Percentiles rank a stretch among this genome's conserved stretches.
These are phyloP conservation scores for Taphrorychus bicolor DNA, from an alignment of 2,888 invertebrate genomes.

Conservation along the genomic window DNA sequence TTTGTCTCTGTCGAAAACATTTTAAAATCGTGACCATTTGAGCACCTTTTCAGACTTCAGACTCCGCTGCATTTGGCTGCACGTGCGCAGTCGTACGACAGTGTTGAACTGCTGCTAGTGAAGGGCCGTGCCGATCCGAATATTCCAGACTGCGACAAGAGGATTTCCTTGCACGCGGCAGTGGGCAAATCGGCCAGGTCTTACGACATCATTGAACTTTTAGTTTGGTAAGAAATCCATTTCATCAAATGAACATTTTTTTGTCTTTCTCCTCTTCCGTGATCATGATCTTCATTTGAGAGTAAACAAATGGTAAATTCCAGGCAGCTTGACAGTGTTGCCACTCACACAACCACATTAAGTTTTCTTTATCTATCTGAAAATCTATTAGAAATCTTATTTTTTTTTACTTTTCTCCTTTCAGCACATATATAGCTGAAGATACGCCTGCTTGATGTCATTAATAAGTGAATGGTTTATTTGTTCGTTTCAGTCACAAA, in stretches of 20 bases:
- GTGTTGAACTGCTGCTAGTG: conserved; percentile 77
- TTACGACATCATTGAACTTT: conserved; percentile 79
- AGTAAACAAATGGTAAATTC: too few species aligned
- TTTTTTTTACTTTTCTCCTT: too few species aligned
- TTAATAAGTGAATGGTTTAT: too few species aligned
- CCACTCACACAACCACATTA: too few species aligned
- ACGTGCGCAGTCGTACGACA: conserved; percentile 79
- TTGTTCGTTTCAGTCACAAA: conserved; percentile 66
- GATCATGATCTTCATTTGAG: too few species aligned
- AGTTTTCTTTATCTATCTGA: too few species aligned
- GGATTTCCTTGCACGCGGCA: conserved; percentile 84
- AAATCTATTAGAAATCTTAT: too few species aligned
- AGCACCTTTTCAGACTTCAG: conserved; percentile 71
- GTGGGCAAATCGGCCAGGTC: conserved; percentile 83
- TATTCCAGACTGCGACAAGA: conserved; percentile 79
- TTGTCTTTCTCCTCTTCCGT: too few species aligned
- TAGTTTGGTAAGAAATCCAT: conserved; percentile 60
- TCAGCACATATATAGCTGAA: neutral
- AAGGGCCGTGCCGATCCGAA: conserved; percentile 82
- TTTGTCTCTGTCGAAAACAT: too few species aligned
- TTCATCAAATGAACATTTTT: too few species aligned
- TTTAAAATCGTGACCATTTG: too few species aligned
- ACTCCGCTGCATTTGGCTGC: conserved; percentile 87
- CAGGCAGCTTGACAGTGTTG: too few species aligned
- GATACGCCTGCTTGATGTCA: neutral